These are phyloP conservation scores for Leucophenga varia DNA, from an alignment of 1,140 invertebrate species.

Conservation along the genomic window DNA sequence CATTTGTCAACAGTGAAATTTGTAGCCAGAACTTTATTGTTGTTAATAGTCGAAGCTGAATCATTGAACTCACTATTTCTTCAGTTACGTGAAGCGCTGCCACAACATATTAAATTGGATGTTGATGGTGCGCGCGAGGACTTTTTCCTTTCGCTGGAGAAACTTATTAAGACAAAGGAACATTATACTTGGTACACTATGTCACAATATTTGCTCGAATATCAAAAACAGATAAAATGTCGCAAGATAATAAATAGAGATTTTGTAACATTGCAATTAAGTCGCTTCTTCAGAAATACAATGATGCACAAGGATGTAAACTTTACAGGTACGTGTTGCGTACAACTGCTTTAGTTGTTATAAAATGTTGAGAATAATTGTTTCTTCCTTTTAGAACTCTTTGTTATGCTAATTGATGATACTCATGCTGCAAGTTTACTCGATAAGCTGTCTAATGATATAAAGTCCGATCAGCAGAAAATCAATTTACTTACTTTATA, in stretches of 20 bases:
- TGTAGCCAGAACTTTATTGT: constrained; percentile 33
- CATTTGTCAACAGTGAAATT: constrained; percentile 40
- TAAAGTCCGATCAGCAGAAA: constrained; percentile 45
- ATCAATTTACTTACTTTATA: constrained; percentile 44
- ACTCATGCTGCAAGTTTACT: constrained; percentile 24
- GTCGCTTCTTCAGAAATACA: constrained; percentile 36
- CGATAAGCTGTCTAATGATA: constrained; percentile 33
- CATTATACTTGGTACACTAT: constrained; percentile 48
- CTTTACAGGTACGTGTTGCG: constrained; percentile 29
- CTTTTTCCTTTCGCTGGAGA: constrained; percentile 44
- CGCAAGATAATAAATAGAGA: constrained; percentile 41
- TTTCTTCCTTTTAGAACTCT: constrained; percentile 21
- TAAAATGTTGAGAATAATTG: not conserved
- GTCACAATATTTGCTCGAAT: constrained; percentile 39
- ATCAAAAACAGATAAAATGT: constrained; percentile 30
- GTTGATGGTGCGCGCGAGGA: constrained; percentile 34
- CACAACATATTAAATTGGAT: constrained; percentile 23
- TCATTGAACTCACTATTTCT: constrained; percentile 30
- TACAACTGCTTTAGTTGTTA: not conserved
- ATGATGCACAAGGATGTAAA: constrained; percentile 41
- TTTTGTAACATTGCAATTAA: constrained; percentile 41
- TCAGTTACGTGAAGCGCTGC: constrained; percentile 23
- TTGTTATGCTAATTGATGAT: constrained; percentile 39
- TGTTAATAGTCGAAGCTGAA: constrained; percentile 32
- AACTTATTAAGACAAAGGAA: constrained; percentile 44